Evolutionary conservation across 2,113 vertebrate genomes (phyloP).

Genomic region (Alouatta palliata): DNA sequence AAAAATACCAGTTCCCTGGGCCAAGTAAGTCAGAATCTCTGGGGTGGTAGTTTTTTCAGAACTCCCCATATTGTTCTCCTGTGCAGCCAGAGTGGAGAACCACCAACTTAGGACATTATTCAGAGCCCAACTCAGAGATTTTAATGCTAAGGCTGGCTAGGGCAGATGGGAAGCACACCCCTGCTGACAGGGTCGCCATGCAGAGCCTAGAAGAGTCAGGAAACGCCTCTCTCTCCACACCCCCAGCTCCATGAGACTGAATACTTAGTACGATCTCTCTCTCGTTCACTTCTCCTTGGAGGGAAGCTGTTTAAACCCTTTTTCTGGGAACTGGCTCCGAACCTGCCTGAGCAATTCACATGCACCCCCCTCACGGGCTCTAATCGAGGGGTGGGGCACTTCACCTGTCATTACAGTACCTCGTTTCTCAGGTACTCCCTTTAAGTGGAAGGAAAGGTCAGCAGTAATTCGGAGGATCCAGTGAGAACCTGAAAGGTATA

Average conservation of each 20-base stretch:
- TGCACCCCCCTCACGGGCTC: rapidly evolving
- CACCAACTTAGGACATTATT: not conserved
- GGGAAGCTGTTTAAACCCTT: not conserved
- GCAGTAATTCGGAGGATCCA: not conserved
- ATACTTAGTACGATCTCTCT: not conserved
- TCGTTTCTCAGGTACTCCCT: not conserved
- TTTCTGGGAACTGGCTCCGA: not conserved
- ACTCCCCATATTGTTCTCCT: not conserved
- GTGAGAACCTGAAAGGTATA: not conserved
- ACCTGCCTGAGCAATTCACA: not conserved
- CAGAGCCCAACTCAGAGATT: not conserved
- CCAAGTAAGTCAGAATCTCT: not conserved
- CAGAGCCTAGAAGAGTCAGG: not conserved
- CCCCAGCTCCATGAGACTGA: not conserved
- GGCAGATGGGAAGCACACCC: not conserved
- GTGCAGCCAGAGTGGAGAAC: not conserved
- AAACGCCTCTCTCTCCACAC: not conserved
- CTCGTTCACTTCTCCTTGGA: not conserved
- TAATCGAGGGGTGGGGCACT: not conserved
- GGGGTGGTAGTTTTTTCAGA: not conserved
- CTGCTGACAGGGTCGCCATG: conserved; percentile 1
- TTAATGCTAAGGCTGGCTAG: not conserved
- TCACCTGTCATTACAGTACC: not conserved
- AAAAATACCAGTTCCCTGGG: not conserved
- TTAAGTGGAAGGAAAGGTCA: not conserved